phyloP scores from a whole-genome alignment of 35 echinoderm and acorn worm genomes.

The Apostichopus japonicus region DNA sequence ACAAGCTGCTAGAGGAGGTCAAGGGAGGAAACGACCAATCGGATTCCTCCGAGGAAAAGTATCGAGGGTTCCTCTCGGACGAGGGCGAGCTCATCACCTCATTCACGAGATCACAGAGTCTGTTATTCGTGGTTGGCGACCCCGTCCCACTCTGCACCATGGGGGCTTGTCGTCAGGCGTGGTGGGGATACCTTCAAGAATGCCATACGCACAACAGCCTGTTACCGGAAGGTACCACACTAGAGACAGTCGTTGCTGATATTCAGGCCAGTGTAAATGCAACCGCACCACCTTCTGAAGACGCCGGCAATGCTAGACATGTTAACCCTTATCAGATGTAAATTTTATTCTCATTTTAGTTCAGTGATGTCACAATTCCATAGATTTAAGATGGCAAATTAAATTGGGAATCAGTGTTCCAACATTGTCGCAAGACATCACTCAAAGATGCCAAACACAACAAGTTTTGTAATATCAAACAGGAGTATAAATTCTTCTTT shows the following conservation, averaged over 20 bases:
- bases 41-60: neutral
- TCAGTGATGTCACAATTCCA: too few relatives aligned
- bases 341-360: too few relatives aligned
- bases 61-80: slow-evolving; percentile 38
- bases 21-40: neutral
- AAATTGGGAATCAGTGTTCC: too few relatives aligned
- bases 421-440: too few relatives aligned
- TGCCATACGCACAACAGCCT: neutral
- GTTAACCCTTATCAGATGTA: neutral
- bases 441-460: too few relatives aligned
- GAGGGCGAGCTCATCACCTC: slow-evolving; percentile 28
- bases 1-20: neutral
- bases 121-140: slow-evolving; percentile 45
- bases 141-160: slow-evolving; percentile 34
- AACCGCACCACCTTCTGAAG: neutral
- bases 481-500: too few relatives aligned
- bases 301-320: neutral
- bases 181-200: slow-evolving; percentile 23
- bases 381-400: too few relatives aligned
- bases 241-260: neutral
- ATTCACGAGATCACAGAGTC: slow-evolving; percentile 22
- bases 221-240: slow-evolving; percentile 19
- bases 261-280: neutral
- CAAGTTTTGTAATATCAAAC: too few relatives aligned
- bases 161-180: neutral